phyloP scores from a whole-genome alignment of 2,888 invertebrate species.

The Sminthurides aquaticus region DNA sequence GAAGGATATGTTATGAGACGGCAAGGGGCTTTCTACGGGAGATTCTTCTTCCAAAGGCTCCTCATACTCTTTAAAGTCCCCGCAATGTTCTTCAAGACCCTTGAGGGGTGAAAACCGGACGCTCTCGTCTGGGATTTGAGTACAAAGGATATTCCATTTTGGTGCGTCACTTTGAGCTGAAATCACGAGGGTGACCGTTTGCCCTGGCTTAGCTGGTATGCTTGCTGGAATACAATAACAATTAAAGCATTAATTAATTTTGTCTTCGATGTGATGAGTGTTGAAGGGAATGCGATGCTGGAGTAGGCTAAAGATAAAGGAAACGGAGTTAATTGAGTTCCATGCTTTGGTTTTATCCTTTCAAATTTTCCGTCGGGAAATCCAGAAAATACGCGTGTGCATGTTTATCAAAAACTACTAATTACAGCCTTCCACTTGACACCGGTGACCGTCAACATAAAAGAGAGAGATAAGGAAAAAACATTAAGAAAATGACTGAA shows the following conservation, averaged over 20 bases:
- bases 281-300: too few species aligned
- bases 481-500: background rate
- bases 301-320: too few species aligned
- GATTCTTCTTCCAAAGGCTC: background rate
- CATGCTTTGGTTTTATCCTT: too few species aligned
- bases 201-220: slow-evolving; percentile 9
- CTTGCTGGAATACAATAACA: slow-evolving; percentile 2
- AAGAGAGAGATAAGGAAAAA: background rate
- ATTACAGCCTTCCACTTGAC: background rate
- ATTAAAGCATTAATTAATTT: too few species aligned
- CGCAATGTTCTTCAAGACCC: background rate
- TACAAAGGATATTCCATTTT: slow-evolving; percentile 10
- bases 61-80: background rate
- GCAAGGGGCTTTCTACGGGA: background rate
- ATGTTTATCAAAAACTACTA: background rate
- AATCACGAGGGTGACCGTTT: slow-evolving; percentile 8
- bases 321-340: too few species aligned
- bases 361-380: background rate
- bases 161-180: slow-evolving; percentile 11
- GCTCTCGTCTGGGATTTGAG: slow-evolving; percentile 4
- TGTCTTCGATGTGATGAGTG: too few species aligned
- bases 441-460: background rate
- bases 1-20: background rate
- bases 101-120: background rate
- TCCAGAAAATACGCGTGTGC: background rate